phyloP scores from a whole-genome alignment of 2,797 vertebrate genomes.

The Clamator glandarius region DNA sequence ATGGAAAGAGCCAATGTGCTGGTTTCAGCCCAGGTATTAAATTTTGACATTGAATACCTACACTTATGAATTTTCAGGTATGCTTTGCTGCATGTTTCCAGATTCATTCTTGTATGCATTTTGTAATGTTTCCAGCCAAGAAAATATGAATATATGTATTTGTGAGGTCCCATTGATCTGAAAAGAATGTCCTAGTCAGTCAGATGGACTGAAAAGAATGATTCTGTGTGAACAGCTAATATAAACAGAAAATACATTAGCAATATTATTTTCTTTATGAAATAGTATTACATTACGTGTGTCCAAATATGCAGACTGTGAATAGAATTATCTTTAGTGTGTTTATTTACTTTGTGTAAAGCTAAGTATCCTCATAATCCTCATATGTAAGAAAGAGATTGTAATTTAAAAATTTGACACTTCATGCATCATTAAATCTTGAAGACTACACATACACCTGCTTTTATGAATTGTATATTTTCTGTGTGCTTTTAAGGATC shows the following conservation, averaged over 20 bases:
- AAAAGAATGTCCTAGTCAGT: background rate
- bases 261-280: background rate
- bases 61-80: background rate
- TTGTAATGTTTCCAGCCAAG: background rate
- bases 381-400: background rate
- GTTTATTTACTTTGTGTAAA: background rate
- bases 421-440: background rate
- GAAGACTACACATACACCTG: background rate
- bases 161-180: background rate
- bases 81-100: background rate
- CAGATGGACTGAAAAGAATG: background rate
- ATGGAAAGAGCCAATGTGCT: background rate
- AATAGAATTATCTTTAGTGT: background rate
- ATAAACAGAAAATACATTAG: background rate
- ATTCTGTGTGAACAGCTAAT: background rate
- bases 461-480: background rate
- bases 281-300: background rate
- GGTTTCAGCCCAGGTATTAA: background rate
- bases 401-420: background rate
- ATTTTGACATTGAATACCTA: background rate
- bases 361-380: background rate
- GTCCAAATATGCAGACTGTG: background rate
- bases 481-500: background rate
- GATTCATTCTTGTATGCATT: fast-evolving
- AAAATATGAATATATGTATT: background rate